Base-by-base conservation (phyloP, 2,888 invertebrate genomes). In the Catocala sponsa region DNA sequence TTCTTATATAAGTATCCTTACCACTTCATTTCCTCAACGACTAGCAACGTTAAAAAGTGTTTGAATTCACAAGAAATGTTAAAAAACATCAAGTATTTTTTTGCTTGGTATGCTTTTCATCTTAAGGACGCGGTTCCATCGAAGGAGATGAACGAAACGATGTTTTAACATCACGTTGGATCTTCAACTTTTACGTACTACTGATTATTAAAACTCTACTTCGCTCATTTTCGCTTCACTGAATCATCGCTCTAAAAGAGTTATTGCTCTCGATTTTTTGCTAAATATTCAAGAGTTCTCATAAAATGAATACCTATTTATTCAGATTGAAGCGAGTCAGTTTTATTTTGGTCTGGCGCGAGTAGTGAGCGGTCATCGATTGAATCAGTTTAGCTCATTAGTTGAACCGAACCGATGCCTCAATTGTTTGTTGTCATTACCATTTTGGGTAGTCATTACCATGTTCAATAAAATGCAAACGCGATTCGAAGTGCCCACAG, bases 301-400 rank as follows among this genome's bases (percentile, higher is more conserved):
- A 47, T 47, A 25, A 47, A 47, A 47, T 47, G 47, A 47, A 47
- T 47, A 47, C 44, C 5, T n/a, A 44, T 25, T 47, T 25, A 25
- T 47, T 25, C 25, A 47, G 25, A 25, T 47, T 15, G 25, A 9
- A 9, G 35, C 35, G 35, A 43, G 0, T 44, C 12, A 1, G 13
- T 44, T 44, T 12, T 44, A 44, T 44, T 5, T 12, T 12, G n/a
- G 12, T 12, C 12, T 12, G n/a, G 12, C 5, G 42, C 42, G 11
- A 42, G 42, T 10, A 38, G 10, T 2, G 6, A 7, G 42, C 44
- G 6, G n/a, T 44, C 13, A 10, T 25, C 9, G 47, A 47, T 47
- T 11, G 47, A 25, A 47, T 25, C 47, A 13, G 47, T 47, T 25
- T 25, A 15, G 10, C 47, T 47, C 47, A 47, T 47, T 47, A 47